Conservation (phyloP, 2,888 invertebrate genomes). For the Deilephila elpenor region DNA sequence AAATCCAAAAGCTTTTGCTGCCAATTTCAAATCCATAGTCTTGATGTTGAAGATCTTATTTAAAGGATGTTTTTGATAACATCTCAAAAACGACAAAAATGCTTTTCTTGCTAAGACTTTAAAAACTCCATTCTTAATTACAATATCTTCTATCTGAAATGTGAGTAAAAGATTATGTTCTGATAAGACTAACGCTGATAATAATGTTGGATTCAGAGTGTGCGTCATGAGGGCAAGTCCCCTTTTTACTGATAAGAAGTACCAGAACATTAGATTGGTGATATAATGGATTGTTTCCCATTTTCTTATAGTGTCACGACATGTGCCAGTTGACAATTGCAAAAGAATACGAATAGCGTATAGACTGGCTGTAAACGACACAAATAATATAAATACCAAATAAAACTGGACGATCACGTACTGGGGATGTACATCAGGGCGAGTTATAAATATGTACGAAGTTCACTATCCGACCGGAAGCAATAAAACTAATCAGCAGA, state of each 20-base stretch:
- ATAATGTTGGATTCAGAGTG: neutral
- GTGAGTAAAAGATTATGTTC: slow-evolving; percentile 26
- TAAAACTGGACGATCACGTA: too few relatives aligned
- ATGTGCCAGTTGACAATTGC: too few relatives aligned
- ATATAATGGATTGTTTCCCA: too few relatives aligned
- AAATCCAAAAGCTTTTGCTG: slow-evolving; percentile 97
- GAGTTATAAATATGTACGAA: too few relatives aligned
- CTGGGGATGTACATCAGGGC: too few relatives aligned
- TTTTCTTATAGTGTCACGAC: too few relatives aligned
- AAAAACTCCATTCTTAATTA: slow-evolving; percentile 95
- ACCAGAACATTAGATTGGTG: neutral
- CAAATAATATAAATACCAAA: too few relatives aligned
- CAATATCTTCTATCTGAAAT: slow-evolving; percentile 94
- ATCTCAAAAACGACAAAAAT: slow-evolving; percentile 96
- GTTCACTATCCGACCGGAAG: too few relatives aligned
- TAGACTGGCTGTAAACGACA: too few relatives aligned
- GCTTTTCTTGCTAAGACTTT: slow-evolving; percentile 97
- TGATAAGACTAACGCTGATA: neutral
- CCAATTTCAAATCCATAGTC: slow-evolving; percentile 92
- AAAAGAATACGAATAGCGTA: too few relatives aligned
- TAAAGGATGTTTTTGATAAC: slow-evolving; percentile 97
- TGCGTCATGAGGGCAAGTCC: neutral
- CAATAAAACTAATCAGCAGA: too few relatives aligned
- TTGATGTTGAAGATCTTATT: slow-evolving; percentile 96
- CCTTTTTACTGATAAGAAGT: neutral